Conservation (phyloP, 2,888 invertebrate genomes). For the Tetragonisca angustula region DNA sequence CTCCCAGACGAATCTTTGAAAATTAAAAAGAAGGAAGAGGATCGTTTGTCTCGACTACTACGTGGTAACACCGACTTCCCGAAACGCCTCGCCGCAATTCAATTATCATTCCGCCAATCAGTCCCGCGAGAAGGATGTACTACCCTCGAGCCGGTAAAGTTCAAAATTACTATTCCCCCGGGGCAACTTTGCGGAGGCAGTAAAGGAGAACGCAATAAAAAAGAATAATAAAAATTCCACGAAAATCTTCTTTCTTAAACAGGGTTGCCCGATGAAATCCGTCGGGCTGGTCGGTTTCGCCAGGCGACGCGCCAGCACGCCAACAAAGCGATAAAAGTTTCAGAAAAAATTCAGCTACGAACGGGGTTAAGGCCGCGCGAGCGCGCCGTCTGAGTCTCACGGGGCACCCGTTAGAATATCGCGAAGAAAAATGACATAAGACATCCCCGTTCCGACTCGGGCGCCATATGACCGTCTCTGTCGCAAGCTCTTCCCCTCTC, state of each 20-base stretch:
- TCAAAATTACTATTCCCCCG: conserved; percentile 24
- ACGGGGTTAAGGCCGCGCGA: conserved; percentile 26
- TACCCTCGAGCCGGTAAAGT: conserved; percentile 24
- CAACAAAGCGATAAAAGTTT: conserved; percentile 23
- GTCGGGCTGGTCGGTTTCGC: not conserved
- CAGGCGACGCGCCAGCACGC: not conserved
- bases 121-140: conserved; percentile 26
- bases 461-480: conserved; percentile 81
- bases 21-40: not conserved
- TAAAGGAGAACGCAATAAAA: conserved; percentile 19
- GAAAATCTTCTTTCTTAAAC: conserved; percentile 26
- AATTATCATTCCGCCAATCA: conserved; percentile 37
- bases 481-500: conserved; percentile 72
- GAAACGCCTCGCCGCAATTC: conserved; percentile 13
- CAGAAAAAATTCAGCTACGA: conserved; percentile 11
- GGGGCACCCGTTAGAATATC: conserved; percentile 72
- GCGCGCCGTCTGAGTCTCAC: not conserved
- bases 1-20: not conserved
- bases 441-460: conserved; percentile 78
- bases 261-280: conserved; percentile 25
- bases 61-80: not conserved
- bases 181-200: not conserved
- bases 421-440: conserved; percentile 79
- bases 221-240: conserved; percentile 33
- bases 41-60: not conserved